Evolutionary conservation across 2,888 invertebrate species (phyloP), one percentile per base, ranked within the genome.

Genomic region (Dysmachus trigonus): DNA sequence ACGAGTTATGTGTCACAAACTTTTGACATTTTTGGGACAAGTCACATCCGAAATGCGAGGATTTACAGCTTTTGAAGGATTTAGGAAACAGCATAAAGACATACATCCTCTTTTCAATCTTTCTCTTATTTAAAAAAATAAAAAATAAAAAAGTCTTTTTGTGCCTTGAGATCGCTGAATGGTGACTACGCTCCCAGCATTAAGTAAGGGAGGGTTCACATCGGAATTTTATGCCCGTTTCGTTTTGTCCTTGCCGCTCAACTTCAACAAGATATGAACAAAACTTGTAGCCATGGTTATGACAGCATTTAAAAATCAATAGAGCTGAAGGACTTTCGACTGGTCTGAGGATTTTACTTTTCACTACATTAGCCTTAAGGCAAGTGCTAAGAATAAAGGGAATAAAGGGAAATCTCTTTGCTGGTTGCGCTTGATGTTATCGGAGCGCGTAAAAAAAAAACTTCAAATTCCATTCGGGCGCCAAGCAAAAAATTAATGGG

Each of bases 31-130:
- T 77, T 77, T 8, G 13, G 77, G 47, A 77, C 47, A 77, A 47
- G 77, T 77, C 47, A 51, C 47, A 47, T 77, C 30, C 13, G 47
- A 77, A 77, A 47, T 77, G 47, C 22, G 27, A 47, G 47, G 51
- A 77, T 77, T 41, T 77, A 47, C 77, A 47, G 47, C 77, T 13
- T 77, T 77, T 22, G 13, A 77, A 41, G 76, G 38, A 38, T 76
- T 76, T 41, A 13, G 22, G 1, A 15, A 41, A 53, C 53, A 77
- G 15, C 27, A 77, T 22, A 30, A 38, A 77, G 41, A 22, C 41
- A 77, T 10, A 33, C 5, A 4, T 27, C 62, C 22, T 27, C 62
- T 62, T 62, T 53, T 53, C 53, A 22, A 18, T 53, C 53, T 0
- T 53, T 27, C 62, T 10, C 27, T 62, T 27, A 18, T 62, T 62